Conservation (phyloP, 2,113 vertebrate genomes). For the Centrocercus urophasianus region DNA sequence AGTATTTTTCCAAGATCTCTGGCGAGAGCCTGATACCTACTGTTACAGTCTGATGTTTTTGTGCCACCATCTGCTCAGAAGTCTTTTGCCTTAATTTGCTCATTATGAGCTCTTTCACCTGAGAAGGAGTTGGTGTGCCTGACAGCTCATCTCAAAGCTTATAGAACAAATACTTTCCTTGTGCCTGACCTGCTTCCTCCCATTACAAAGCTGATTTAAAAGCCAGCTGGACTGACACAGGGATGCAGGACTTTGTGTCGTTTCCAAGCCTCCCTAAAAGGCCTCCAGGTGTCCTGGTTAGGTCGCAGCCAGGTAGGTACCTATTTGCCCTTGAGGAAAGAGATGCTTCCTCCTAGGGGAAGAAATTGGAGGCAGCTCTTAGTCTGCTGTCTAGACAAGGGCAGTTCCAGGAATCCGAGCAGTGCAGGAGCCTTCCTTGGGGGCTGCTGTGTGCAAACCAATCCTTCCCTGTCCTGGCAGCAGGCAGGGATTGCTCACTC, state of each 20-base stretch:
- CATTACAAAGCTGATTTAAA: not conserved
- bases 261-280: not conserved
- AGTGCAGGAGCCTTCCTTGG: not conserved
- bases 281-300: not conserved
- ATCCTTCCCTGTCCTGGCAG: not conserved
- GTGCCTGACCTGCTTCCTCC: not conserved
- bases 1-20: not conserved
- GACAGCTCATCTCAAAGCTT: not conserved
- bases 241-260: not conserved
- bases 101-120: slow-evolving; percentile 15
- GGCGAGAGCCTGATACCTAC: not conserved
- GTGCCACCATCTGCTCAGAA: slow-evolving; percentile 58
- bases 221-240: not conserved
- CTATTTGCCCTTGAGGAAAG: not conserved
- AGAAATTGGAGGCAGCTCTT: not conserved
- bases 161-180: not conserved
- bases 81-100: slow-evolving; percentile 22
- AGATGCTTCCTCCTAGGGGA: not conserved
- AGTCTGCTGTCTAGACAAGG: not conserved
- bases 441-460: not conserved
- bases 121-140: not conserved
- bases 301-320: not conserved
- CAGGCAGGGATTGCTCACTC: not conserved
- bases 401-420: not conserved
- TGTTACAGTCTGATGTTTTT: slow-evolving; percentile 34